phyloP scores from a whole-genome alignment of 2,797 vertebrate species.

The Podarcis lilfordi region DNA sequence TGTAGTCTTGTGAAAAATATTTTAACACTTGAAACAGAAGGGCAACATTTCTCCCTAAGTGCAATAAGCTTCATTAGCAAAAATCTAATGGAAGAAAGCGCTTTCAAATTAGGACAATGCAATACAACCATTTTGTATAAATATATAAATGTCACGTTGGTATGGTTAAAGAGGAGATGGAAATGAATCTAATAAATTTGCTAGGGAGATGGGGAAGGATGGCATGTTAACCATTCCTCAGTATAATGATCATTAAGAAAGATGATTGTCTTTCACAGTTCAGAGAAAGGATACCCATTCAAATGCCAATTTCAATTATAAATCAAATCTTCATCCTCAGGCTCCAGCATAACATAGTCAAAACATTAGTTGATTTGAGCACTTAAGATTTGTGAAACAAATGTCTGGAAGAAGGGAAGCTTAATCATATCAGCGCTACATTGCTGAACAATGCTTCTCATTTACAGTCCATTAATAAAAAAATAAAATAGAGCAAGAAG shows the following conservation, averaged over 20 bases:
- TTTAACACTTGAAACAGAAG: constrained; percentile 45
- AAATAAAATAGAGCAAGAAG: constrained; percentile 12
- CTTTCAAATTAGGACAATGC: constrained; percentile 54
- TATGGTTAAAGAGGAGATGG: constrained; percentile 42
- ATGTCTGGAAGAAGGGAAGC: constrained; percentile 56
- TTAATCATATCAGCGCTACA: constrained; percentile 60
- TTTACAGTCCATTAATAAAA: constrained; percentile 52
- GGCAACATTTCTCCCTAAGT: constrained; percentile 22
- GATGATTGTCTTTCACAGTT: constrained; percentile 66
- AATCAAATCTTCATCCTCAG: constrained; percentile 61
- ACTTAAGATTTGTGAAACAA: constrained; percentile 56
- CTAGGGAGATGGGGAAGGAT: constrained; percentile 42
- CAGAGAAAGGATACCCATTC: constrained; percentile 59
- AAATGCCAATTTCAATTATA: constrained; percentile 63
- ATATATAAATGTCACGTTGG: constrained; percentile 51
- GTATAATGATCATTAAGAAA: constrained; percentile 50
- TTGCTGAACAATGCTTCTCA: constrained; percentile 60
- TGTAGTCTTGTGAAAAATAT: constrained; percentile 5
- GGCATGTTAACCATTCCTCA: constrained; percentile 41
- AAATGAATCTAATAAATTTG: constrained; percentile 50
- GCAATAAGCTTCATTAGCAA: constrained; percentile 36
- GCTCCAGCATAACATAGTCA: constrained; percentile 61
- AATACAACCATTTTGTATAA: constrained; percentile 51
- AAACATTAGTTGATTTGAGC: constrained; percentile 63
- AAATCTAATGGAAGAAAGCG: constrained; percentile 35